Base-by-base conservation (phyloP, 2,888 invertebrate genomes). In the Melangyna quadrimaculata region DNA sequence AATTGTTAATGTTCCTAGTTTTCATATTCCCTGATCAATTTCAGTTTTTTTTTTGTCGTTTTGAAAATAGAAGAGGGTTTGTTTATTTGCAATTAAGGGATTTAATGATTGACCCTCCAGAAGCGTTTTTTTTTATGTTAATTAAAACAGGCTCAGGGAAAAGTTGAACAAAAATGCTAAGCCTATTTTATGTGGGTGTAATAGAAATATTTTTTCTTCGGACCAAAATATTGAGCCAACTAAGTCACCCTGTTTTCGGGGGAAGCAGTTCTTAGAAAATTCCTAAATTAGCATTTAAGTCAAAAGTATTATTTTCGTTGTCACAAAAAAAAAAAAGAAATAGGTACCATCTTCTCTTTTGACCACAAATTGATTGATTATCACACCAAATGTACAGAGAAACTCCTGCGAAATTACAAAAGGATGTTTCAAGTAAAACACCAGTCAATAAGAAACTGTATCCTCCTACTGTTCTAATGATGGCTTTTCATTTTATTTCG, bases 331-430 rank as follows among this genome's bases (percentile, higher is more conserved):
- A 24, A 40, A n/a, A n/a, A n/a, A n/a, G n/a, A n/a, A n/a, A n/a
- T n/a, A n/a, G n/a, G n/a, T 55, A 35, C 14, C 59, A 77, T 70
- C 22, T 61, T 63, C 32, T 17, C n/a, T 6, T 14, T 43, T 24
- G 5, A 71, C 24, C 59, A 61, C 17, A 27, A 57, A 69, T 69
- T 79, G 79, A 79, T 79, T 74, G 79, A 79, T 79, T 79, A 40
- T 57, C 22, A 48, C 14, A 14, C 24, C 22, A 70, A 59, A 35
- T 51, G 29, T 24, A 40, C 48, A 61, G 10, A 19, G 19, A 24
- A 35, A 63, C 32, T 37, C 14, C 12, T 51, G 7, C 14, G n/a
- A 19, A 59, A 70, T 48, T 22, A 57, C n/a, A 75, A 55, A 61
- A 72, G 40, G 61, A 53, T 40, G 40, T 8, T 29, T 10, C 9